phyloP scores from a whole-genome alignment of 2,797 vertebrate genomes.

The Alca torda region DNA sequence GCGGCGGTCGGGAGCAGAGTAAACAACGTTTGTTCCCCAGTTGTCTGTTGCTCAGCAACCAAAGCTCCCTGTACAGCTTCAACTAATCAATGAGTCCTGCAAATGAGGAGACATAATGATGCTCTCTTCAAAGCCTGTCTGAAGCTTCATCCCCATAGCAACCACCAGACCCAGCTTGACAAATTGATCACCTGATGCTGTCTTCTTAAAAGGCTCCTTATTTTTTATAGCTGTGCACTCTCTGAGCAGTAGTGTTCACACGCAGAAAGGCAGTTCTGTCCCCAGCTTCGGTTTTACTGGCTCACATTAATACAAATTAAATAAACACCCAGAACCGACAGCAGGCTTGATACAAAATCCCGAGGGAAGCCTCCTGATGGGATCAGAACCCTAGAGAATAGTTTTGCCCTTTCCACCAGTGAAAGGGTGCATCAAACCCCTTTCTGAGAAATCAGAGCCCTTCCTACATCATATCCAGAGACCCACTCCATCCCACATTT shows the following conservation, averaged over 20 bases:
- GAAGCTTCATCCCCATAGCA: slow-evolving; percentile 71
- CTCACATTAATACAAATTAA: neutral
- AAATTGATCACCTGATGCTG: slow-evolving; percentile 52
- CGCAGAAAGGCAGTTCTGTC: slow-evolving; percentile 13
- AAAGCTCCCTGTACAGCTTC: slow-evolving; percentile 59
- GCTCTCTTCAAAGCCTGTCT: slow-evolving; percentile 58
- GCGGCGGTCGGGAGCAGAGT: slow-evolving; percentile 29
- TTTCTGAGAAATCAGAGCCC: neutral
- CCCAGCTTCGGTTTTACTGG: neutral
- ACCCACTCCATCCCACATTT: neutral
- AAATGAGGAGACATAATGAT: slow-evolving; percentile 64
- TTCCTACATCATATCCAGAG: neutral
- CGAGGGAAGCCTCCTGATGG: neutral
- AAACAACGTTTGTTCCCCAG: slow-evolving; percentile 65
- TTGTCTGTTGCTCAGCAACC: slow-evolving; percentile 62
- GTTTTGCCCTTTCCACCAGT: neutral
- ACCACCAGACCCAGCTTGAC: slow-evolving; percentile 60
- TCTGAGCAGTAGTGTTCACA: neutral
- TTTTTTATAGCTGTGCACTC: neutral
- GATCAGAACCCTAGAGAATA: neutral
- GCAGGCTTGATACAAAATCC: neutral
- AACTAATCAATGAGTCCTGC: slow-evolving; percentile 67
- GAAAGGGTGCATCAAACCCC: neutral
- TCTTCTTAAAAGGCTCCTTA: slow-evolving; percentile 23
- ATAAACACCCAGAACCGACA: neutral